A percentile compares a stretch with the other conserved stretches of the same genome.
Evolutionary conservation across 2,888 invertebrate genomes (phyloP).

Genomic region (Drosophila vallismaia): DNA sequence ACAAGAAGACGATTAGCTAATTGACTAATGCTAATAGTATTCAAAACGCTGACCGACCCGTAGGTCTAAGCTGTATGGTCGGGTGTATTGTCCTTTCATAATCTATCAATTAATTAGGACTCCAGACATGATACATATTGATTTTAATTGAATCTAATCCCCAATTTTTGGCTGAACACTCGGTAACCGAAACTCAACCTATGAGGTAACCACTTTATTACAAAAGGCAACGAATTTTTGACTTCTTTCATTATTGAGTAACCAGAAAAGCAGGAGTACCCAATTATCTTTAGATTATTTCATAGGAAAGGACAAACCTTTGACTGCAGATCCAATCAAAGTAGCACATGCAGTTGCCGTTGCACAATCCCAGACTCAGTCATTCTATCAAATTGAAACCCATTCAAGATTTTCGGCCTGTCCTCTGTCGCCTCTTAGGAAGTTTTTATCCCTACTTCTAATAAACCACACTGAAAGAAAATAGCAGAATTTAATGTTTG

Average conservation of each 20-base stretch:
- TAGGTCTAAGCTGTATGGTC: not conserved
- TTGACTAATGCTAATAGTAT: slow-evolving; percentile 37
- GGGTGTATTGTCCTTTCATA: slow-evolving; percentile 33
- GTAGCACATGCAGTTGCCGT: slow-evolving; percentile 14
- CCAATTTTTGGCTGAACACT: not conserved
- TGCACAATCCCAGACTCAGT: slow-evolving; percentile 20
- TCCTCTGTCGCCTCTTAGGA: not conserved
- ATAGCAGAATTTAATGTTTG: not conserved
- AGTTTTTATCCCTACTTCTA: slow-evolving; percentile 9
- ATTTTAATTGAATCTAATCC: not conserved
- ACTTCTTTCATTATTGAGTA: not conserved
- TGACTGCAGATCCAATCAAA: slow-evolving; percentile 37
- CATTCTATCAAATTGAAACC: slow-evolving; percentile 14
- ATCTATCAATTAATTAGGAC: slow-evolving; percentile 40
- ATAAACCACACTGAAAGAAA: slow-evolving; percentile 3
- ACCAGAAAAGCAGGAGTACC: not conserved
- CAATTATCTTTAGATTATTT: slow-evolving; percentile 30
- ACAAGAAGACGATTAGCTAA: slow-evolving; percentile 41
- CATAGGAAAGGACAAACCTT: slow-evolving; percentile 1
- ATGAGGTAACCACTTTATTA: slow-evolving; percentile 8
- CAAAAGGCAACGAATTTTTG: not conserved
- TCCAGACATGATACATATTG: not conserved
- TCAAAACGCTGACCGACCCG: slow-evolving; percentile 10
- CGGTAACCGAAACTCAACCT: slow-evolving; percentile 4
- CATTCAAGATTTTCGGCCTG: slow-evolving; percentile 2